phyloP scores from a whole-genome alignment of 2,113 vertebrate species.

The Tachysurus fulvidraco region DNA sequence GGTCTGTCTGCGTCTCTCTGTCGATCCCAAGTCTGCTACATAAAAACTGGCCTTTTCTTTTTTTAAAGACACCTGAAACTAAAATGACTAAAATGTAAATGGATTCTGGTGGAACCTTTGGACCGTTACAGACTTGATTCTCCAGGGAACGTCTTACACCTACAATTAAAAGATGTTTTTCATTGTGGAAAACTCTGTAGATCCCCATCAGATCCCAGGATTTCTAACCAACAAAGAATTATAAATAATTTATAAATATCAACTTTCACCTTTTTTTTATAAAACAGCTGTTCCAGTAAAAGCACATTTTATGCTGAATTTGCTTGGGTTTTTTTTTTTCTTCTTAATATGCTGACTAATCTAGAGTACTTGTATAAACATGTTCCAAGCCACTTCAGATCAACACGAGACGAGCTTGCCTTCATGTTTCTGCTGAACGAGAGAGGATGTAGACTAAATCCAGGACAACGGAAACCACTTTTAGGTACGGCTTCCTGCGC shows the following conservation, averaged over 20 bases:
- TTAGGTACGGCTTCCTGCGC: constrained; percentile 42
- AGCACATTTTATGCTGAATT: too few relatives aligned
- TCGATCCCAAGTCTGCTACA: neutral
- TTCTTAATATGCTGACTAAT: neutral
- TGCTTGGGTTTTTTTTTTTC: neutral
- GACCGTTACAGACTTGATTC: neutral
- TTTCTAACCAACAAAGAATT: too few relatives aligned
- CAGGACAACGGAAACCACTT: constrained; percentile 32
- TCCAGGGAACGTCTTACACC: neutral
- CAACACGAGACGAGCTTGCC: neutral
- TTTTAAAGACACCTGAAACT: neutral
- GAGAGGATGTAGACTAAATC: constrained; percentile 34
- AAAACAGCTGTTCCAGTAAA: neutral
- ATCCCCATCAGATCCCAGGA: neutral
- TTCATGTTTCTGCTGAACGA: neutral
- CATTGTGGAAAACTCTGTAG: too few relatives aligned
- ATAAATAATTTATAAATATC: too few relatives aligned
- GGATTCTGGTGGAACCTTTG: neutral
- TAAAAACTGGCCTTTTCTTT: neutral
- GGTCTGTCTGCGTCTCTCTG: neutral
- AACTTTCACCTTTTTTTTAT: neutral
- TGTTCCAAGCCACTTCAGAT: neutral
- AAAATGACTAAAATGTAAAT: neutral
- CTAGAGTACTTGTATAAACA: neutral
- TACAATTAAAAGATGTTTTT: too few relatives aligned